phyloP scores from a whole-genome alignment of 1,140 invertebrate genomes.

The Ceratina japonica region DNA sequence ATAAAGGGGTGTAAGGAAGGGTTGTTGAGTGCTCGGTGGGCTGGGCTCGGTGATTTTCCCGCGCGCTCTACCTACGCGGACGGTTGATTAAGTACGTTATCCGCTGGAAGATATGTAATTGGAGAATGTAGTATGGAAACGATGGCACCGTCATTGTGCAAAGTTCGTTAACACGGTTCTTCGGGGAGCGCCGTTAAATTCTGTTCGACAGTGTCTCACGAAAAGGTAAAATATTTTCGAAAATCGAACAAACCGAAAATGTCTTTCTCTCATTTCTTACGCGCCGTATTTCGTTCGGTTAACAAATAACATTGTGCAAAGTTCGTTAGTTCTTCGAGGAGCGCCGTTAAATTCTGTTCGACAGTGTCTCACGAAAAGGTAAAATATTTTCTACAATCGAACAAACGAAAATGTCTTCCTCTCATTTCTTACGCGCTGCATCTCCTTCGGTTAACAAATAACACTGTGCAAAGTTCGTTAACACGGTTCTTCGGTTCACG shows the following conservation, averaged over 20 bases:
- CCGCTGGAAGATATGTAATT: background rate
- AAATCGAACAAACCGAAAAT: too few species aligned
- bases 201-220: too few species aligned
- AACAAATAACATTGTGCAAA: too few species aligned
- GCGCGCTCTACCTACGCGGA: constrained; percentile 2
- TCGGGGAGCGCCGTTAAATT: background rate
- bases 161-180: background rate
- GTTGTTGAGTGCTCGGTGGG: background rate
- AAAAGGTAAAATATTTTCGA: background rate
- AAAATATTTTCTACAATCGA: background rate
- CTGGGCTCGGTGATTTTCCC: background rate
- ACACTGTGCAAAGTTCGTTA: background rate
- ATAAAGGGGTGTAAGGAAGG: background rate
- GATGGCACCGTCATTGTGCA: background rate
- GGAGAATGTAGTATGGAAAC: background rate
- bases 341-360: too few species aligned
- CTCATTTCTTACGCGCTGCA: too few species aligned
- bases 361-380: background rate
- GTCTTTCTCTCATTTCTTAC: too few species aligned
- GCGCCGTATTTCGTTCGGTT: background rate
- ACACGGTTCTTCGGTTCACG: too few species aligned
- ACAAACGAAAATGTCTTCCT: background rate
- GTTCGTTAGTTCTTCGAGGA: too few species aligned
- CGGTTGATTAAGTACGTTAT: background rate
- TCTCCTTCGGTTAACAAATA: too few species aligned